Percentiles rank a stretch among this genome's conserved stretches.
phyloP scores from a whole-genome alignment of 2,888 invertebrate species.

The Hypercompe scribonia region DNA sequence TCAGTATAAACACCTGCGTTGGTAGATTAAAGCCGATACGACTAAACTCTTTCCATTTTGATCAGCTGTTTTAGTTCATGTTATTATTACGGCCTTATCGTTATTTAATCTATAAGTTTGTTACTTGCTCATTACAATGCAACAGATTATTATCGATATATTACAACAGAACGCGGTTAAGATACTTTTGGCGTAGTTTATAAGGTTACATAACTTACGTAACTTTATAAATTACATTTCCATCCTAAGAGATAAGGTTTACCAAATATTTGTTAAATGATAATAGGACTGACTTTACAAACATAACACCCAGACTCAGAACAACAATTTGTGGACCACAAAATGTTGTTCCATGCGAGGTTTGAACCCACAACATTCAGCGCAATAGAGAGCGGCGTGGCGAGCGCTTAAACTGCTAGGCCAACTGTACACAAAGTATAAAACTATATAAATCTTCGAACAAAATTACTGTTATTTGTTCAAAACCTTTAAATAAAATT shows the following conservation, averaged over 20 bases:
- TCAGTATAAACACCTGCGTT: background rate
- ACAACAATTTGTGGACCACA: too few species aligned
- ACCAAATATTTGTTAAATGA: background rate
- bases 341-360: too few species aligned
- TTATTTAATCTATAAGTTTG: background rate
- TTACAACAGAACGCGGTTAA: background rate
- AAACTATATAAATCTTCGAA: background rate
- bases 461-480: background rate
- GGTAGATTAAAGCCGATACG: background rate
- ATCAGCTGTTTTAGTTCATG: background rate
- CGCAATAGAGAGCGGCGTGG: too few species aligned
- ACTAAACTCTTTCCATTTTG: background rate
- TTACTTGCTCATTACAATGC: background rate
- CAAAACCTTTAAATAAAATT: background rate
- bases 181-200: background rate
- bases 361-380: too few species aligned
- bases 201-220: background rate
- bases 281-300: too few species aligned
- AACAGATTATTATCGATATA: background rate
- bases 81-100: background rate
- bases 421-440: background rate
- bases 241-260: background rate
- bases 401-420: too few species aligned
- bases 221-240: background rate
- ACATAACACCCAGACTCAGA: too few species aligned